Percentiles rank a stretch among this genome's conserved stretches.
phyloP scores from a whole-genome alignment of 2,113 vertebrate species.

The Alethe castanea region DNA sequence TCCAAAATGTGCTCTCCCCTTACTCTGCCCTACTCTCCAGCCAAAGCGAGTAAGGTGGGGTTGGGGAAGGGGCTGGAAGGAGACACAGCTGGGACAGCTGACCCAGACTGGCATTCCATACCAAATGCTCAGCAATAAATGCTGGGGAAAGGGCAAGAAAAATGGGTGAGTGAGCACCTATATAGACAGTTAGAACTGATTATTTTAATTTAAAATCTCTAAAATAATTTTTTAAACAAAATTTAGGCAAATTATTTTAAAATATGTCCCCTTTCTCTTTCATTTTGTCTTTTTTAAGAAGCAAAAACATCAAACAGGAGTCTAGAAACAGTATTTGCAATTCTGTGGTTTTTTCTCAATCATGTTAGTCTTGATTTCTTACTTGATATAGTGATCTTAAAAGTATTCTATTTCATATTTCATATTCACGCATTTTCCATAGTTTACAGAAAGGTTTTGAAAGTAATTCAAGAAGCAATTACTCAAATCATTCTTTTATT shows the following conservation, averaged over 20 bases:
- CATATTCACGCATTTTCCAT: not conserved
- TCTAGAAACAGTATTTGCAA: not conserved
- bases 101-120: not conserved
- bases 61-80: not conserved
- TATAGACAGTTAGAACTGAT: not conserved
- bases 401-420: not conserved
- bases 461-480: not conserved
- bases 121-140: not conserved
- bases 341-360: not conserved
- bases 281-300: not conserved
- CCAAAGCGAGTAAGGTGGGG: rapidly evolving
- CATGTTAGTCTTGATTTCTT: not conserved
- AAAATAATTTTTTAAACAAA: not conserved
- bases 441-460: not conserved
- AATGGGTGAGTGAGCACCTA: not conserved
- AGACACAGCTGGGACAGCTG: not conserved
- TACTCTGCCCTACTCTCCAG: not conserved
- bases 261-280: not conserved
- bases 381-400: not conserved
- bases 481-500: not conserved
- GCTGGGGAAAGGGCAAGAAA: not conserved
- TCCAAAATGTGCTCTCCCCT: not conserved
- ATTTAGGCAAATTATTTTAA: not conserved
- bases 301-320: not conserved
- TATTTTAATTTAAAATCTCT: not conserved